These are phyloP conservation scores for Pagrus major DNA, from an alignment of 2,113 vertebrate genomes.

Conservation along the genomic window DNA sequence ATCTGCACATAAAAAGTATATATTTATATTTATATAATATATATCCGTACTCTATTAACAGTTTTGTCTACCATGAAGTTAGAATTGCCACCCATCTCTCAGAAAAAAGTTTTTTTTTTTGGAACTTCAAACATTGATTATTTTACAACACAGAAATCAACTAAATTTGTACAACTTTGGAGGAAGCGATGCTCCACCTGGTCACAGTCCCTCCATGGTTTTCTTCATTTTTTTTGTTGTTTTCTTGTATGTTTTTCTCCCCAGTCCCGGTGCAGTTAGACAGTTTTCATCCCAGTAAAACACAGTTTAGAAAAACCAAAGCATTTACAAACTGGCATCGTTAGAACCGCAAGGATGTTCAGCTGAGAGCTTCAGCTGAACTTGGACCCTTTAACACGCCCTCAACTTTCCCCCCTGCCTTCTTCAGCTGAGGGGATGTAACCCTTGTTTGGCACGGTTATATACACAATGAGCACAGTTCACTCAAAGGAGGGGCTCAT, in stretches of 20 bases:
- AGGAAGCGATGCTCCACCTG: conserved; percentile 71
- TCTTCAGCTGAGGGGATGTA: conserved; percentile 38
- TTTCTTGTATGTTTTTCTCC: conserved; percentile 17
- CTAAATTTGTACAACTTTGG: conserved; percentile 84
- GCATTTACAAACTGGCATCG: conserved; percentile 85
- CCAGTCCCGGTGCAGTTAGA: conserved; percentile 65
- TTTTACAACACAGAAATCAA: conserved; percentile 85
- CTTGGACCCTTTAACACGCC: conserved; percentile 67
- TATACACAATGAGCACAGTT: conserved; percentile 77
- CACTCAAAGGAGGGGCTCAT: conserved; percentile 59
- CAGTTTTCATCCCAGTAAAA: conserved; percentile 76
- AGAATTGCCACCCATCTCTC: conserved; percentile 81
- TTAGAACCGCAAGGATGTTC: conserved; percentile 72
- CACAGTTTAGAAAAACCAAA: conserved; percentile 80
- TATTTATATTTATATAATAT: conserved; percentile 90
- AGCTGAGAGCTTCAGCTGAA: conserved; percentile 73
- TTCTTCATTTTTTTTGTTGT: conserved; percentile 25
- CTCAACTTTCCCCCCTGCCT: neutral
- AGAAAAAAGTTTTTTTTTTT: conserved; percentile 73
- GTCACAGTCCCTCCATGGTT: conserved; percentile 54
- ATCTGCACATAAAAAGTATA: conserved; percentile 89
- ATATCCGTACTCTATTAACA: conserved; percentile 89
- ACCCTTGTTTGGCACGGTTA: conserved; percentile 84
- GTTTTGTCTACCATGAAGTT: conserved; percentile 86
- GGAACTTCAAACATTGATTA: conserved; percentile 82